A percentile compares a stretch with the other conserved stretches of the same genome.
Conservation (phyloP, 2,797 vertebrate genomes). For the Synaphobranchus kaupii region DNA sequence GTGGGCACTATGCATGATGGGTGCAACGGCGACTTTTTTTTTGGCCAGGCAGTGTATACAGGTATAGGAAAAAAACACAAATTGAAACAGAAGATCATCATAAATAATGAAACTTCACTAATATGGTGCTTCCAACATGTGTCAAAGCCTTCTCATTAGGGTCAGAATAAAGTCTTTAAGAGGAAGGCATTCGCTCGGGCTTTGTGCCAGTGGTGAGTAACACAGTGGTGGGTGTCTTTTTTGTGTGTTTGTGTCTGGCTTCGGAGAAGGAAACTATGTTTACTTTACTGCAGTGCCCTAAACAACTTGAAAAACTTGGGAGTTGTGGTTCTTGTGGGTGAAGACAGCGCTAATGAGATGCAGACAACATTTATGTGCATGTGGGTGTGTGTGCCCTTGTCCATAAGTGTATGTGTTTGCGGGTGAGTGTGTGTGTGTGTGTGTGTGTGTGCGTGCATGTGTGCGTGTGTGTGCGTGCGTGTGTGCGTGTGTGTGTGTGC, state of each 20-base stretch:
- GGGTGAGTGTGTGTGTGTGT: background rate
- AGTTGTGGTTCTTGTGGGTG: background rate
- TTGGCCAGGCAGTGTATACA: too few relatives aligned
- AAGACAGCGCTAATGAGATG: background rate
- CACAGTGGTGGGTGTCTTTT: conserved; percentile 8
- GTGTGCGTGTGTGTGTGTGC: background rate
- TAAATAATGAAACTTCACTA: background rate
- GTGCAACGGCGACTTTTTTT: too few relatives aligned
- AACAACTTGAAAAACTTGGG: background rate
- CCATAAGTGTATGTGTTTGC: too few relatives aligned
- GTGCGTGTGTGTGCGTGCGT: background rate
- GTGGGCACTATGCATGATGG: too few relatives aligned
- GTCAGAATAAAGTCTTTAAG: background rate
- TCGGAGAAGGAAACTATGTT: background rate
- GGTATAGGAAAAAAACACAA: background rate
- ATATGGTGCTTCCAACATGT: background rate
- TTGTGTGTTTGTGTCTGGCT: background rate
- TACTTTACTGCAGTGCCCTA: background rate
- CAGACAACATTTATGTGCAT: background rate
- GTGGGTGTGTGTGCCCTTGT: background rate
- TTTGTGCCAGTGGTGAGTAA: background rate
- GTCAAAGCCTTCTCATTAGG: background rate
- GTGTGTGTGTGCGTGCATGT: background rate
- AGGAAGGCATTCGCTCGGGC: background rate
- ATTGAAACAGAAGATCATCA: background rate